phyloP scores from a whole-genome alignment of 2,113 vertebrate genomes.

The Sceloporus tristichus region DNA sequence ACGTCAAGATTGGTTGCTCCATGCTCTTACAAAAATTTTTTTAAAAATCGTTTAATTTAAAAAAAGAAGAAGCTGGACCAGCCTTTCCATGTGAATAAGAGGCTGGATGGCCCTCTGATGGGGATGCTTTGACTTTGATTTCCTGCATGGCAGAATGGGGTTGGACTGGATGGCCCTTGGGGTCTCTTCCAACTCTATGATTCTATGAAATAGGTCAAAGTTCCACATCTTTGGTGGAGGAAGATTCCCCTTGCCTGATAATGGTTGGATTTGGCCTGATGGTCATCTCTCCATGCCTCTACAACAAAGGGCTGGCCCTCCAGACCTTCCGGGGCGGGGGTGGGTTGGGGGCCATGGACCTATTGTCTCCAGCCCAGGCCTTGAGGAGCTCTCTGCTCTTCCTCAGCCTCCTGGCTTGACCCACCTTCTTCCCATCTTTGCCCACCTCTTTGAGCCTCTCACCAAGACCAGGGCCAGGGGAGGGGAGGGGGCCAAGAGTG shows the following conservation, averaged over 20 bases:
- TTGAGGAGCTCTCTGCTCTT: constrained; percentile 20
- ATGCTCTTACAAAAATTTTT: no score
- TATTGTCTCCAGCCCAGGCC: constrained; percentile 20
- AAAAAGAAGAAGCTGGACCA: no score
- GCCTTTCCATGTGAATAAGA: no score
- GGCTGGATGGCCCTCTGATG: no score
- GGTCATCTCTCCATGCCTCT: background rate
- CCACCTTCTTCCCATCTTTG: background rate
- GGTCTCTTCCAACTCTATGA: no score
- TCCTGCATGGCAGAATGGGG: no score
- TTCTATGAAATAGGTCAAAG: no score
- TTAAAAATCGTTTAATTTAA: no score
- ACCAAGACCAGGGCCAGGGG: constrained; percentile 3
- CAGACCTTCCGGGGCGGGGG: background rate
- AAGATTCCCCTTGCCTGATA: background rate
- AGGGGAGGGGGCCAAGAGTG: constrained; percentile 2
- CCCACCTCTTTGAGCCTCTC: constrained; percentile 15
- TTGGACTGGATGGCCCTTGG: no score
- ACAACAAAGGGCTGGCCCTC: constrained; percentile 19
- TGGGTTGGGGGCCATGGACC: background rate
- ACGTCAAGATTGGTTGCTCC: no score
- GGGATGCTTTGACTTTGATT: no score
- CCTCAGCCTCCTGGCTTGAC: constrained; percentile 21
- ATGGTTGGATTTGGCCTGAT: background rate
- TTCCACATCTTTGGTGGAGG: no score